phyloP scores from a whole-genome alignment of 2,888 invertebrate genomes.

The Mycalesis mineus region DNA sequence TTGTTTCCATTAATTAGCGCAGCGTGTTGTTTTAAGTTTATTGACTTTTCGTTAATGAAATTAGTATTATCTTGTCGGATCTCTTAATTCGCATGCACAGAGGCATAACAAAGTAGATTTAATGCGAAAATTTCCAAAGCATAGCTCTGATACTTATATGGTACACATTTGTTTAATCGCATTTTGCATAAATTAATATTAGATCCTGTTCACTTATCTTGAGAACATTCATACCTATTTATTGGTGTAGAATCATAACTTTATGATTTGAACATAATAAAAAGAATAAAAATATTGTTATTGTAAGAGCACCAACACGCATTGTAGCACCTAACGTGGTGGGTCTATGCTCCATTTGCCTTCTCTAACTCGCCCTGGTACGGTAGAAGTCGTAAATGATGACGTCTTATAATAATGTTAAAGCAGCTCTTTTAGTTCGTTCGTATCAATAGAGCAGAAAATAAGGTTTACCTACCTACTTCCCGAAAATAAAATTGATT shows the following conservation, averaged over 20 bases:
- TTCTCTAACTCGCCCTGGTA: no score
- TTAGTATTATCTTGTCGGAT: conserved; percentile 21
- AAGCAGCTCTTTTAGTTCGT: no score
- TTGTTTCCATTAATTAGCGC: conserved; percentile 29
- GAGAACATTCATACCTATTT: background rate
- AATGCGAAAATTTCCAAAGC: conserved; percentile 18
- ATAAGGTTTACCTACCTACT: background rate
- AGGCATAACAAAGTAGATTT: conserved; percentile 22
- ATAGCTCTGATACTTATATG: conserved; percentile 13
- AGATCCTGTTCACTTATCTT: background rate
- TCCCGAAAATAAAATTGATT: background rate
- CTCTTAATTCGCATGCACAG: conserved; percentile 17
- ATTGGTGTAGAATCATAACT: no score
- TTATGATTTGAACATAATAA: no score
- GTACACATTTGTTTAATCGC: conserved; percentile 1
- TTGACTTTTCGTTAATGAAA: conserved; percentile 39
- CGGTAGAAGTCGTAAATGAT: no score
- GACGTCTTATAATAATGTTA: no score
- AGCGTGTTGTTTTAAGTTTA: conserved; percentile 49
- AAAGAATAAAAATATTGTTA: no score
- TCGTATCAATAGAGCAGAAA: background rate
- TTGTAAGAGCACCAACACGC: no score
- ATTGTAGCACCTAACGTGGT: no score
- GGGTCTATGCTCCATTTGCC: no score
- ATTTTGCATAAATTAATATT: conserved; percentile 1